Conservation (phyloP, 2,888 invertebrate genomes). For the Augochlorella aurata region DNA sequence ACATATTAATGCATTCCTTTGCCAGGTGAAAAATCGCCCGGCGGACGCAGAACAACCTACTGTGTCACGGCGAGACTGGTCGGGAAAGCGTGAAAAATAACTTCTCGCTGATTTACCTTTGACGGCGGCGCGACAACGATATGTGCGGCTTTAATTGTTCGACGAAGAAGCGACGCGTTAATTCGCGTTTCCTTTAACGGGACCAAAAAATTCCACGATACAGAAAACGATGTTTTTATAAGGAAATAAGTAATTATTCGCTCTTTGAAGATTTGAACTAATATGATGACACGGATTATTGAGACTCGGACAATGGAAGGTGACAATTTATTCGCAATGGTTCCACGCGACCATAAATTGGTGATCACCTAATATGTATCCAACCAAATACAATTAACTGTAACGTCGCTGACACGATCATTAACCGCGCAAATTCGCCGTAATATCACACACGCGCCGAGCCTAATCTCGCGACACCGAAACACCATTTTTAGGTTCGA, state of each 20-base stretch:
- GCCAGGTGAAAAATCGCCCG: conserved; percentile 40
- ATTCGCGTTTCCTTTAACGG: neutral
- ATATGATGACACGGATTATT: neutral
- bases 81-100: conserved; percentile 29
- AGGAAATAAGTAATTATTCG: too few relatives aligned
- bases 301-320: neutral
- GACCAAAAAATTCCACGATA: too few relatives aligned
- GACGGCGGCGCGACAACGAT: neutral
- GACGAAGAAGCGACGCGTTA: neutral
- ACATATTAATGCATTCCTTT: conserved; percentile 47
- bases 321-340: neutral
- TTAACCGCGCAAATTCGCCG: neutral
- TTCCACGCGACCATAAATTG: neutral
- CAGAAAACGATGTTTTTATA: too few relatives aligned
- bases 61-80: conserved; percentile 4
- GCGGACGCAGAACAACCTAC: conserved; percentile 11
- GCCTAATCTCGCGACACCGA: neutral
- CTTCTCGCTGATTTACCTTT: neutral
- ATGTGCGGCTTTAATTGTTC: neutral
- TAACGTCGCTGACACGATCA: conserved; percentile 6
- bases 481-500: neutral
- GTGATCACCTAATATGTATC: neutral
- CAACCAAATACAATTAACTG: neutral
- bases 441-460: neutral
- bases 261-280: neutral